phyloP scores from a whole-genome alignment of 2,888 invertebrate species.

The Ochropleura leucogaster region DNA sequence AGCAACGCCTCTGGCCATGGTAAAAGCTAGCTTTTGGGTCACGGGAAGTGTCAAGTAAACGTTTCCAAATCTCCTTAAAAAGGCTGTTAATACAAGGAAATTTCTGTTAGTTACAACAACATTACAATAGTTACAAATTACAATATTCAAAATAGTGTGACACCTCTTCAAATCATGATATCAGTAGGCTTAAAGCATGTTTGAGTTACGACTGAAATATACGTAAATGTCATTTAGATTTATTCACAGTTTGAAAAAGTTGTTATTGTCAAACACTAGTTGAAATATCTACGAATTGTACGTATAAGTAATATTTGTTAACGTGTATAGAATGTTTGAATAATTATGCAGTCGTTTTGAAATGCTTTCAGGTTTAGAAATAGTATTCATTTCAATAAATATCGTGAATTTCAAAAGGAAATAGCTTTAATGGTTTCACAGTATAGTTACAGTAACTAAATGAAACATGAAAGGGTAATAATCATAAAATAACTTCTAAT shows the following conservation, averaged over 20 bases:
- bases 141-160: constrained; percentile 26
- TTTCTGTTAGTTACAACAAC: not conserved
- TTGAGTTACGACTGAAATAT: not conserved
- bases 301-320: not conserved
- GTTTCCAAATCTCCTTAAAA: no score
- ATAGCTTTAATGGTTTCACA: not conserved
- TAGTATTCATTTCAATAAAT: not conserved
- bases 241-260: constrained; percentile 29
- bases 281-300: constrained; percentile 3
- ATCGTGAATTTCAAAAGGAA: not conserved
- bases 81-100: no score
- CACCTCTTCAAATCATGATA: constrained; percentile 9
- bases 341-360: not conserved
- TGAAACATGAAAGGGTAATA: constrained; percentile 1
- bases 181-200: constrained; percentile 1
- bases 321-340: not conserved
- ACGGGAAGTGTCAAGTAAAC: no score
- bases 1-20: no score
- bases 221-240: constrained; percentile 30
- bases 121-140: constrained; percentile 3
- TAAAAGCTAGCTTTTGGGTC: no score
- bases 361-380: constrained; percentile 1
- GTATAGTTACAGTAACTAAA: not conserved
- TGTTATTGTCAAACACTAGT: constrained; percentile 26
- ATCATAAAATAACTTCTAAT: constrained; percentile 30